Conservation (phyloP, 2,113 vertebrate genomes). For the Lepisosteus oculatus region DNA sequence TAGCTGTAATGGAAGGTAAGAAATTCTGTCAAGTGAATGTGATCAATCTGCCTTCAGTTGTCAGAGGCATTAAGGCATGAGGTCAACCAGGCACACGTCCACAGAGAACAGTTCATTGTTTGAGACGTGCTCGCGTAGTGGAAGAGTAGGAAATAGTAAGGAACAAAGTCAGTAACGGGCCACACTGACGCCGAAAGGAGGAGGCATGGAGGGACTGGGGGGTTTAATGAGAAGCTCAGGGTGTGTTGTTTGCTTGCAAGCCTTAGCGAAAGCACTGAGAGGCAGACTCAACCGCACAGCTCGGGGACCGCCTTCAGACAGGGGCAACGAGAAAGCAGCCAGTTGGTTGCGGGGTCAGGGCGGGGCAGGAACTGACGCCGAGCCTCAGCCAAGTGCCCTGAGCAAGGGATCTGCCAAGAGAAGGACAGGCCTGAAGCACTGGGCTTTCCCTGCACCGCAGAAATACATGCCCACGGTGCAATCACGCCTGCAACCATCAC, state of each 20-base stretch:
- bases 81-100: too few species aligned
- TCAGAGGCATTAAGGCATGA: too few species aligned
- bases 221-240: neutral
- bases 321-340: neutral
- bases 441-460: neutral
- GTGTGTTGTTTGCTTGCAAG: neutral
- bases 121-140: too few species aligned
- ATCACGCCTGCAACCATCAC: too few species aligned
- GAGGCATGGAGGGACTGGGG: neutral
- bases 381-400: neutral
- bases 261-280: neutral
- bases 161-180: neutral
- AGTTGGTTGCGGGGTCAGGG: neutral
- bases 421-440: neutral
- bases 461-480: too few species aligned
- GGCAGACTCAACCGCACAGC: neutral
- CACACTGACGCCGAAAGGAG: neutral
- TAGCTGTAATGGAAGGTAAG: too few species aligned
- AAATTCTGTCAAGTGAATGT: too few species aligned
- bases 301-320: neutral
- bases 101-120: too few species aligned
- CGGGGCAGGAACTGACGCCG: neutral
- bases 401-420: neutral
- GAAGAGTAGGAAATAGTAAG: neutral
- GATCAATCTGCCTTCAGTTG: too few species aligned